These are phyloP conservation scores for Fopius arisanus DNA, from an alignment of 1,140 invertebrate species.

Conservation along the genomic window DNA sequence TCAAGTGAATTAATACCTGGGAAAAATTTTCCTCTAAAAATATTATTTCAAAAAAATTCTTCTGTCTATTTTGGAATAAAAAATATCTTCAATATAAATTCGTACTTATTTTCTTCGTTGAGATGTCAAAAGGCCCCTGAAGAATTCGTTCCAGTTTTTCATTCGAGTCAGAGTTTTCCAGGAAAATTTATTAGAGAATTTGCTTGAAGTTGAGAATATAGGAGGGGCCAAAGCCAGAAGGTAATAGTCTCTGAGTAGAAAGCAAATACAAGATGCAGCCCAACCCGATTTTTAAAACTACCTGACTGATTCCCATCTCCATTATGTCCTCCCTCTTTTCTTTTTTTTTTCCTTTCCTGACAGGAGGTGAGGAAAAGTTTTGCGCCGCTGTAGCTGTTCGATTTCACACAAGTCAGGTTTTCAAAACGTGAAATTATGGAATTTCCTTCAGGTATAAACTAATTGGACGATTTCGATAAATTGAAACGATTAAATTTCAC, in stretches of 20 bases:
- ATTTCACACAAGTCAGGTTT: background rate
- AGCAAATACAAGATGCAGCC: background rate
- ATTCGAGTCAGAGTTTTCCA: too few relatives aligned
- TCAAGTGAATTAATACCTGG: too few relatives aligned
- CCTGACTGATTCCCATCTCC: background rate
- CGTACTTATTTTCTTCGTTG: too few relatives aligned
- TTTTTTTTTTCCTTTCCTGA: background rate
- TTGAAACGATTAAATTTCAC: background rate
- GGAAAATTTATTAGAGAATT: too few relatives aligned
- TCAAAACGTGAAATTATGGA: background rate
- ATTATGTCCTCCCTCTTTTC: background rate
- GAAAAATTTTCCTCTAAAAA: too few relatives aligned
- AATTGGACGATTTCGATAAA: background rate
- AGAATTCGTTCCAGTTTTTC: too few relatives aligned
- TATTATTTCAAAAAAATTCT: too few relatives aligned
- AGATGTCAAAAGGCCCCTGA: too few relatives aligned
- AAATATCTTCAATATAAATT: too few relatives aligned
- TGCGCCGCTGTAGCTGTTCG: background rate
- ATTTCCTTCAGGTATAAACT: background rate
- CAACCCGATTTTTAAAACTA: background rate
- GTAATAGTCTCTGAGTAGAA: constrained; percentile 7
- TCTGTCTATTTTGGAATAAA: too few relatives aligned
- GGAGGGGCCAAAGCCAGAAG: background rate
- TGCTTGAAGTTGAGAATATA: background rate
- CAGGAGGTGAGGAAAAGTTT: background rate